Percentiles rank a stretch among this genome's conserved stretches.
phyloP scores from a whole-genome alignment of 2,113 vertebrate genomes.

The Seriola quinqueradiata region DNA sequence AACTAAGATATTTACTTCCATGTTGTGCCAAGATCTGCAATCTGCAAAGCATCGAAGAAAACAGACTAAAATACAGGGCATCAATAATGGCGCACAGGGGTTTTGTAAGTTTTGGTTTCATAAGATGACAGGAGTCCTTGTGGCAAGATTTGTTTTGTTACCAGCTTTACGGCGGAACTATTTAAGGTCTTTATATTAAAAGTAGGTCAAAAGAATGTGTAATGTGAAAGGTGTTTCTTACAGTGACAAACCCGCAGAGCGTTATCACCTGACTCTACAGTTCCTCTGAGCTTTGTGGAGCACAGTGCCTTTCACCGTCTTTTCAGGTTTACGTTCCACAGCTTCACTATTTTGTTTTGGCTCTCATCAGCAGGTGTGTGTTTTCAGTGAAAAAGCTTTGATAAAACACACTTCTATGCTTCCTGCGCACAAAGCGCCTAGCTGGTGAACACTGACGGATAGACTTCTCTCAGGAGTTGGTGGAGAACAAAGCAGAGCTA shows the following conservation, averaged over 20 bases:
- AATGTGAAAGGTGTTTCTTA: background rate
- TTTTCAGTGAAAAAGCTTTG: too few relatives aligned
- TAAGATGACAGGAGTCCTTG: background rate
- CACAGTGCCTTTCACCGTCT: background rate
- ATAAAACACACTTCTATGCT: too few relatives aligned
- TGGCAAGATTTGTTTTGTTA: too few relatives aligned
- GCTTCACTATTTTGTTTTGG: too few relatives aligned
- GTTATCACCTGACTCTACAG: background rate
- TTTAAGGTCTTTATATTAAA: too few relatives aligned
- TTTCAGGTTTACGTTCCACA: background rate
- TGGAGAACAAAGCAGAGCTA: slow-evolving; percentile 1
- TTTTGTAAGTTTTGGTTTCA: background rate
- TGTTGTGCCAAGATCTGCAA: too few relatives aligned
- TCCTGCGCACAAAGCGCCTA: background rate
- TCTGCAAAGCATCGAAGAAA: too few relatives aligned
- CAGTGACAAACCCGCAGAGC: background rate
- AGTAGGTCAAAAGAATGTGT: too few relatives aligned
- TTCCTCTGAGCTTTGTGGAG: background rate
- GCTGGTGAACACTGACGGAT: background rate
- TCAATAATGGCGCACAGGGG: background rate
- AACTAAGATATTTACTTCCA: too few relatives aligned
- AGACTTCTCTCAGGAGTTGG: too few relatives aligned
- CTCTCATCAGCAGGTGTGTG: too few relatives aligned
- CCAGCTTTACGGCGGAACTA: too few relatives aligned
- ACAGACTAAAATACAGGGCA: background rate